Percentiles rank a stretch among this genome's conserved stretches.
Evolutionary conservation across 2,888 invertebrate genomes (phyloP).

Genomic region (Megastigmus dorsalis): DNA sequence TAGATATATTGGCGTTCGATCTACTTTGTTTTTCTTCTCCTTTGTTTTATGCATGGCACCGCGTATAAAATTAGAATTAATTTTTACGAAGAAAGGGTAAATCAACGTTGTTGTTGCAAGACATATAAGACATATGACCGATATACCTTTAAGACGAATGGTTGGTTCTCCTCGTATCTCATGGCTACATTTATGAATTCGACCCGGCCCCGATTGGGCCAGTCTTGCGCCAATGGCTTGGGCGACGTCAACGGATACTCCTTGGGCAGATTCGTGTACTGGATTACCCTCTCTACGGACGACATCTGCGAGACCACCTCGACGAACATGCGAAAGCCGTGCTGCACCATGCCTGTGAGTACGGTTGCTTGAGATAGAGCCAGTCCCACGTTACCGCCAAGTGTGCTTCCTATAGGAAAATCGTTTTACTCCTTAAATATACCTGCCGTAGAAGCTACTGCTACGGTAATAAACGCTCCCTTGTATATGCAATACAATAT

Average conservation of each 20-base stretch:
- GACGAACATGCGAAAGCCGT: slow-evolving; percentile 85
- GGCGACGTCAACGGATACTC: slow-evolving; percentile 75
- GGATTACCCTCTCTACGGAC: slow-evolving; percentile 86
- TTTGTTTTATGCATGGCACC: too few relatives aligned
- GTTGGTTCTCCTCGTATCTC: slow-evolving; percentile 79
- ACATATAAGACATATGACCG: too few relatives aligned
- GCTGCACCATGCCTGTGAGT: slow-evolving; percentile 86
- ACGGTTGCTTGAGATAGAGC: slow-evolving; percentile 83
- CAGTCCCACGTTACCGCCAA: slow-evolving; percentile 82
- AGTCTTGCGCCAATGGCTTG: slow-evolving; percentile 77
- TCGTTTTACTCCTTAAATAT: too few relatives aligned
- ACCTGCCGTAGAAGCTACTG: too few relatives aligned
- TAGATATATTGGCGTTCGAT: too few relatives aligned
- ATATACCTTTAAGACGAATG: slow-evolving; percentile 84
- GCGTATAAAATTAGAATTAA: too few relatives aligned
- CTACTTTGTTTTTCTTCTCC: too few relatives aligned
- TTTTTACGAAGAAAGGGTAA: too few relatives aligned
- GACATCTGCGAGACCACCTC: slow-evolving; percentile 85
- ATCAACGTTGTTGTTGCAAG: too few relatives aligned
- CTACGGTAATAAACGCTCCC: too few relatives aligned
- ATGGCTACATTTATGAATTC: slow-evolving; percentile 79
- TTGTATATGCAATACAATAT: too few relatives aligned
- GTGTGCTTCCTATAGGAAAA: slow-evolving; percentile 34
- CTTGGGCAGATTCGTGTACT: slow-evolving; percentile 84
- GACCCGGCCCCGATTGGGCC: slow-evolving; percentile 83